A percentile compares a stretch with the other conserved stretches of the same genome.
Conservation (phyloP, 2,113 vertebrate genomes). For the Fulica atra region DNA sequence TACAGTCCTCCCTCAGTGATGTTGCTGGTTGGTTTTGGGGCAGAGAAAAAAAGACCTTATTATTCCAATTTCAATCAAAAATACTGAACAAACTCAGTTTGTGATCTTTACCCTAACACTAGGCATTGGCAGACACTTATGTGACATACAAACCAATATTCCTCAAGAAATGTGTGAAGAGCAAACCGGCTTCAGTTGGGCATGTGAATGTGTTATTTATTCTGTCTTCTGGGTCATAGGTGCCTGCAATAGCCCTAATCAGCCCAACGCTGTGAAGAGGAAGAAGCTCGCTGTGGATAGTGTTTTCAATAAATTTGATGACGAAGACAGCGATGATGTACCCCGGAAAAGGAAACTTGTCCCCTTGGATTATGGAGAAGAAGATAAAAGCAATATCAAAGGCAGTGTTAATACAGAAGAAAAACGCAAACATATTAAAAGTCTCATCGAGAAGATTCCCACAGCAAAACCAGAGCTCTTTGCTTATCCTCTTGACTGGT, state of each 20-base stretch:
- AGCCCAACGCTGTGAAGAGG: constrained; percentile 90
- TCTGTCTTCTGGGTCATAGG: constrained; percentile 73
- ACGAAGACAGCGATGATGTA: constrained; percentile 94
- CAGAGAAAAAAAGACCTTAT: not conserved
- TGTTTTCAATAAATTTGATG: constrained; percentile 97
- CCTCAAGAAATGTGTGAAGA: not conserved
- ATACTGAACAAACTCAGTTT: not conserved
- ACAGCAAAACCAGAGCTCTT: constrained; percentile 98
- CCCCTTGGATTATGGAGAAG: constrained; percentile 95
- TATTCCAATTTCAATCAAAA: not conserved
- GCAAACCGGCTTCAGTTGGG: not conserved
- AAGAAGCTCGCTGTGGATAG: constrained; percentile 97
- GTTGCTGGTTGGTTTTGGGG: not conserved
- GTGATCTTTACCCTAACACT: not conserved
- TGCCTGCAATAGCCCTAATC: constrained; percentile 92
- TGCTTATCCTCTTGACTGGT: constrained; percentile 96
- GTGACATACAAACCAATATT: not conserved
- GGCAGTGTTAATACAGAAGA: constrained; percentile 93
- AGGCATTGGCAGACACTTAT: not conserved
- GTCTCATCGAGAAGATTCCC: constrained; percentile 98
- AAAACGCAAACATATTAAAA: constrained; percentile 98
- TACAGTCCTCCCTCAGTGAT: not conserved
- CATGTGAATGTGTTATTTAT: not conserved
- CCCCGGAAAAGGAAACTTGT: constrained; percentile 96
- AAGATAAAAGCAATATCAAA: constrained; percentile 92